These are phyloP conservation scores for Drosophila testacea DNA, from an alignment of 2,888 invertebrate species.

Conservation along the genomic window DNA sequence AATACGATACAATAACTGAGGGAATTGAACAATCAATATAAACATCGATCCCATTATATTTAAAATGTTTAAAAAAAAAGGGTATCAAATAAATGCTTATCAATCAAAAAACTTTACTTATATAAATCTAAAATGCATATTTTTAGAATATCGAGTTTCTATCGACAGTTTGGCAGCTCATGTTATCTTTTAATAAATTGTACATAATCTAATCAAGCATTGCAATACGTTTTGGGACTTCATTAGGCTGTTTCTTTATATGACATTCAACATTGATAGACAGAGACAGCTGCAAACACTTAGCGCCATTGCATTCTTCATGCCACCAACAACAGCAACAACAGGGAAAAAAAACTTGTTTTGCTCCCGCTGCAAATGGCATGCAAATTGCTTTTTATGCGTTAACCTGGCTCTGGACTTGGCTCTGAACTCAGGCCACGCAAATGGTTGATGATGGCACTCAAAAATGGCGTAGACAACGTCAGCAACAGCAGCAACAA, in stretches of 20 bases:
- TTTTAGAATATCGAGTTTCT: background rate
- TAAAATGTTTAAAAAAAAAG: no score
- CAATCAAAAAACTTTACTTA: background rate
- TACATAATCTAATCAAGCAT: constrained; percentile 26
- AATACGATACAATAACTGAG: no score
- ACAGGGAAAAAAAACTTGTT: constrained; percentile 63
- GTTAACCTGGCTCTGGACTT: constrained; percentile 51
- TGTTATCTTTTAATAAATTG: background rate
- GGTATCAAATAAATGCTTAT: no score
- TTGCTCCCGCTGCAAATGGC: constrained; percentile 72
- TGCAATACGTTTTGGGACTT: constrained; percentile 52
- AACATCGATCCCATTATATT: background rate
- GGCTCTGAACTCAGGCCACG: constrained; percentile 35
- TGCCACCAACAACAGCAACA: constrained; percentile 48
- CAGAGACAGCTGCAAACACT: constrained; percentile 58
- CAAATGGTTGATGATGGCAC: constrained; percentile 78
- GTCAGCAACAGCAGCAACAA: constrained; percentile 39
- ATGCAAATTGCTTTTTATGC: constrained; percentile 81
- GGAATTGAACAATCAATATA: background rate
- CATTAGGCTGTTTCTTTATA: constrained; percentile 47
- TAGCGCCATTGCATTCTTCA: constrained; percentile 74
- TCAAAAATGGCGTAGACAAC: constrained; percentile 77
- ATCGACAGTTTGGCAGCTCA: constrained; percentile 4
- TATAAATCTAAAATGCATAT: background rate
- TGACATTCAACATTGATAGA: constrained; percentile 48